Base-by-base conservation (phyloP, 2,113 vertebrate genomes). In the Neopipo cinnamomea region DNA sequence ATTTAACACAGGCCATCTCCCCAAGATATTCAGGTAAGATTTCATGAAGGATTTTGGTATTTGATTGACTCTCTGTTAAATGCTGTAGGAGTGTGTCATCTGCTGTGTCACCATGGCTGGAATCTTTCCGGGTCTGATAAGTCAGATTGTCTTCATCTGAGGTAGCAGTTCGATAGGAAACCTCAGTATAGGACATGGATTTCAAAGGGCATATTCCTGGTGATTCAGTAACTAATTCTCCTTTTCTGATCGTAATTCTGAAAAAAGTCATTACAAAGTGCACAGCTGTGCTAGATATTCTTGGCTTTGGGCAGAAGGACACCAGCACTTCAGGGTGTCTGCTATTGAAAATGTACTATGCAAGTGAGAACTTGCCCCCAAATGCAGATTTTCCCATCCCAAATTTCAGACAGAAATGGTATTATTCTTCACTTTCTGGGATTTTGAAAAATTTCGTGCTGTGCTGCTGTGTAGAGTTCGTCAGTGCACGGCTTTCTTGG, bases 381-480 rank as follows among this genome's bases (percentile, higher is more conserved):
- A 82, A 79, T 5, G 11, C 37, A 88, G 46, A 11, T 71, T 93
- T 91, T 73, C 41, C 49, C 58, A 88, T 31, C 70, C 58, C 23
- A 42, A 35, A 89, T 89, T 94, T 94, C 74, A 95, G 56, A 78
- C 46, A 79, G 44, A 75, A 94, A 73, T 35, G 5, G 15, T 78
- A 79, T 95, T 78, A 78, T 95, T 91, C 53, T 75, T 87, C 15
- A 4, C 31, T 91, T 95, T 82, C 77, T 73, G 66, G 28, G 66
- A 82, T 94, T 91, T 33, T 85, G 74, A 91, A 91, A 91, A 89
- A 77, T 8, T 8, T 84, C 93, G 24, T 61, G 84, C 93, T 92
- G 86, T 81, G 79, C 68, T 81, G 13, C 80, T 95, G 56, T 86
- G 83, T 77, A 77, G 83, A 92, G 91, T 89, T 93, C 88, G 88